Evolutionary conservation across 2,888 invertebrate species (phyloP).

Genomic region (Xylota segnis): DNA sequence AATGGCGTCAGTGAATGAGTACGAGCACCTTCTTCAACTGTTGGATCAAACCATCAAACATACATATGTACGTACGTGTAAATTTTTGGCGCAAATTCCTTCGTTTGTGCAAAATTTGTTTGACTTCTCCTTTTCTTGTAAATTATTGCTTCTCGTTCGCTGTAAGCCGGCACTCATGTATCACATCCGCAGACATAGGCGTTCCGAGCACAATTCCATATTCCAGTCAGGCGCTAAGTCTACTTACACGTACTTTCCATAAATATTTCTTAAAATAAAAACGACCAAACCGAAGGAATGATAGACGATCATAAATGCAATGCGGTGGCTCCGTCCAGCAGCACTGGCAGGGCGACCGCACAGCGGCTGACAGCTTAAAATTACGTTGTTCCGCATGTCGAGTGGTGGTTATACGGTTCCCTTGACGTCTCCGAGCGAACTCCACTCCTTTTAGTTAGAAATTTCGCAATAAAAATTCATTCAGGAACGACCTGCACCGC

Average conservation of each 20-base stretch:
- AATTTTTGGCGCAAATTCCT: conserved; percentile 25
- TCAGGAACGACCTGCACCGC: conserved; percentile 54
- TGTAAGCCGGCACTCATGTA: conserved; percentile 24
- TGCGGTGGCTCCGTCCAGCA: conserved; percentile 11
- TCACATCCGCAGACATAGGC: conserved; percentile 48
- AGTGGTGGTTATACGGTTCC: conserved; percentile 6
- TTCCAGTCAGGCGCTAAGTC: conserved; percentile 68
- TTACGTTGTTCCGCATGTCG: conserved; percentile 40
- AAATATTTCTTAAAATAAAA: conserved; percentile 70
- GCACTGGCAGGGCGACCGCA: conserved; percentile 16
- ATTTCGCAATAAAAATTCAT: conserved; percentile 64
- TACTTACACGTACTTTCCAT: conserved; percentile 73
- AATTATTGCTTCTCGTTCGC: neutral
- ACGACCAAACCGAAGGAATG: conserved; percentile 42
- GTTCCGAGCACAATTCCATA: conserved; percentile 36
- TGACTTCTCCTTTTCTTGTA: neutral
- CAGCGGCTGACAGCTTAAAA: conserved; percentile 50
- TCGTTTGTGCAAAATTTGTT: neutral
- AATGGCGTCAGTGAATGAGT: no score
- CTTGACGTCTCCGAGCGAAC: conserved; percentile 42
- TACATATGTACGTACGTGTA: no score
- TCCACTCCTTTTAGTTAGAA: conserved; percentile 72
- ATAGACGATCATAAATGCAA: conserved; percentile 68
- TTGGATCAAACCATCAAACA: no score
- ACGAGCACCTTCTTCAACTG: no score